Evolutionary conservation across 92 coral and sea anemone species (phyloP), one percentile per base, ranked within the genome.

Genomic region (Nematostella vectensis): DNA sequence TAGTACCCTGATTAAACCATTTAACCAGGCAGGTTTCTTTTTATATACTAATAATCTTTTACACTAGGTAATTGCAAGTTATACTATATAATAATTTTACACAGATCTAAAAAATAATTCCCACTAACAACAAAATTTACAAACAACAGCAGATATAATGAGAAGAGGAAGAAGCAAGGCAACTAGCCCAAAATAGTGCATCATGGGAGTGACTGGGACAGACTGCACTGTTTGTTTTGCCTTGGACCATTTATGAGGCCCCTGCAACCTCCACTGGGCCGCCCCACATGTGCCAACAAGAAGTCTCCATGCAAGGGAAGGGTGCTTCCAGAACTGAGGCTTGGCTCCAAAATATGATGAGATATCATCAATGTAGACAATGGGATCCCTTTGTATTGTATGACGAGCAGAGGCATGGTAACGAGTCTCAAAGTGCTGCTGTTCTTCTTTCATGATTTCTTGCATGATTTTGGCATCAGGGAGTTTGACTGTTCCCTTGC

Each of bases 311-410:
- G 75, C 85, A 28, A 77, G 50, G 2, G 66, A 26, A 3, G 91
- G 91, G 39, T 78, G 75, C 52, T 61, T 67, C 91, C 91, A 83
- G 11, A 83, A 22, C 55, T 78, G 91, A 8, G 91, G 91, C 66
- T 72, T 83, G 27, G 91, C 91, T 16, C 85, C 91, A 78, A 83
- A 54, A 55, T 67, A 67, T 13, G 75, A 50, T 19, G 91, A 67
- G 9, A 83, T 62, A 25, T 72, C 78, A 27, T 83, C 91, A 39
- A 55, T 78, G 75, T 83, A 83, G 1, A 63, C 23, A 2, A 83
- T 77, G 21, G 91, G 91, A 21, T 83, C 91, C 50, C 70, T 62
- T 57, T 83, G 91, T 11, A 83, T 71, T 11, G 91, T 83, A 52
- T 83, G 91, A 17, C 91, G 58, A 3, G 89, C 49, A 6, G 91